Evolutionary conservation across 2,888 invertebrate genomes (phyloP).

Genomic region (Leptinotarsa rubiginosa): DNA sequence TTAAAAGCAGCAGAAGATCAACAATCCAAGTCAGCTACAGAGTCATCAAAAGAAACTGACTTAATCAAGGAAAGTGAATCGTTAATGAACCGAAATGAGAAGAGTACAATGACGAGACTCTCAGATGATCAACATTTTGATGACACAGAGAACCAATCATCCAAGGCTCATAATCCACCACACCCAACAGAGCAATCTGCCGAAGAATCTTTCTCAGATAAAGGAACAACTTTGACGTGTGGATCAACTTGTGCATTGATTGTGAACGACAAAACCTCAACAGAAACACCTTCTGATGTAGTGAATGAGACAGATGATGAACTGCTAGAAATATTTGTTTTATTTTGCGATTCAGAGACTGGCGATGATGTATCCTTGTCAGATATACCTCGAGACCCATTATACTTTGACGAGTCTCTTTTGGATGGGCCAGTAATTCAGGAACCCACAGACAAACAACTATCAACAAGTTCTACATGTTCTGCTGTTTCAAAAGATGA

Average conservation of each 20-base stretch:
- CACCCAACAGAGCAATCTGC: not conserved
- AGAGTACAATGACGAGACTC: too few species aligned
- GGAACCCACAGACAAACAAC: not conserved
- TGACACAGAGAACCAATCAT: too few species aligned
- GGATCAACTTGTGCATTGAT: too few species aligned
- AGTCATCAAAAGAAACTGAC: too few species aligned
- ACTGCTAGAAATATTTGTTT: not conserved
- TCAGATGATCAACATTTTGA: too few species aligned
- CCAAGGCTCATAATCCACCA: not conserved
- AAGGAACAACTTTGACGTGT: too few species aligned
- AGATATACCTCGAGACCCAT: not conserved
- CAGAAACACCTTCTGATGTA: too few species aligned
- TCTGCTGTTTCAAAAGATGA: not conserved
- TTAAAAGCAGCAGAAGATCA: too few species aligned
- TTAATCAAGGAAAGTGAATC: too few species aligned
- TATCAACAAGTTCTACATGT: not conserved
- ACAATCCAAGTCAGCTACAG: too few species aligned
- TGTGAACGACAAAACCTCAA: too few species aligned
- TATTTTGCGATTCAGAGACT: conserved; percentile 7
- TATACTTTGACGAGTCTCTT: not conserved
- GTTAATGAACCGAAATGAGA: too few species aligned
- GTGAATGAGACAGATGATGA: not conserved
- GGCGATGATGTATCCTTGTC: not conserved
- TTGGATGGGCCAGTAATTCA: not conserved
- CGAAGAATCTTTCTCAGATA: not conserved